Base-by-base conservation (phyloP, 2,113 vertebrate species). In the Ondatra zibethicus region DNA sequence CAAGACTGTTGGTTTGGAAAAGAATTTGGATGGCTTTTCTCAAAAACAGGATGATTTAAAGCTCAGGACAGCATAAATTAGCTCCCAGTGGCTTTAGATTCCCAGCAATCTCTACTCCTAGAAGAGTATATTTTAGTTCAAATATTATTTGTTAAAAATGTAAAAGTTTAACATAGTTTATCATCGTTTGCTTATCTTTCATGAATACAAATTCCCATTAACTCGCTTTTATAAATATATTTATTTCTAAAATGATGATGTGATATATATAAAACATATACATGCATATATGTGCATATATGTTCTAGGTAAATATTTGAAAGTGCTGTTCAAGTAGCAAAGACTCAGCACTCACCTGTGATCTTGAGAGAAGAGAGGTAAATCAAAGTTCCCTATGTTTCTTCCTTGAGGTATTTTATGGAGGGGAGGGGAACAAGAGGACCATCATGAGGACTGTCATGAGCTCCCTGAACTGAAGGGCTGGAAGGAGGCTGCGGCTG, bases 41-140 rank as follows among this genome's bases (percentile, higher is more conserved):
- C 95, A 76, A 95, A 98, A 96, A 96, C 21, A 95, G 58, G 92
- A 95, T 87, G 39, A 96, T 86, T 96, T 96, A 95, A 86, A 95
- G 61, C 9, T 29, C 52, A 85, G 82, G 61, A 27, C 88, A 91
- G 92, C 89, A 92, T 4, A 85, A n/a, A 5, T 68, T 95, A 93
- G 90, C 50, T 65, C 9, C 50, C 91, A 16, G 92, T 77, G 52
- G 94, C 45, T 73, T 92, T 47, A 95, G 39, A 91, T 78, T 97
- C 39, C n/a, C 92, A 36, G 92, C 11, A 36, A 86, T 63, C 76
- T 93, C 36, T 80, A 36, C 7, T 63, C 11, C 21, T 50, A 50
- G 66, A 90, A 87, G 75, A 55, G 13, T 50, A 86, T 96, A 27
- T 95, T 94, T 93, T 78, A 65, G 27, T 91, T 91, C 14, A 70